Evolutionary conservation across 2,797 vertebrate genomes (phyloP), one percentile per base, ranked within the genome.

Genomic region (Pelodytes ibericus): DNA sequence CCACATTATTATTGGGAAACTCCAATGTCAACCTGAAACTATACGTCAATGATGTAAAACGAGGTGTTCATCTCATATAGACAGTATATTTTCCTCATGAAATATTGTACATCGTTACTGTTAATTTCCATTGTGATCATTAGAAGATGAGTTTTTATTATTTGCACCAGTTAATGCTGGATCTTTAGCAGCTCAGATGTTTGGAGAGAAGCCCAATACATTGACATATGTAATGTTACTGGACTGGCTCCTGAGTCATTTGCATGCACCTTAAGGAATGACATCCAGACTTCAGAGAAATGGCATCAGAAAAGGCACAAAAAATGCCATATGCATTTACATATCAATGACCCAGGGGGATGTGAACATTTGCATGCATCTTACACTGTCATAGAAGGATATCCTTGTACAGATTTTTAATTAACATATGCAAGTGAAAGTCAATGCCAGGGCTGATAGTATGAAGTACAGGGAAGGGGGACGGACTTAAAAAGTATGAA

Each of bases 241-340:
- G 71, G 33, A 41, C 41, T 62, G 71, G 77, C 41, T 56, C 64
- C 60, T 36, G 26, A 61, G 76, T 68, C 53, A 79, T 79, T 79
- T 68, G 77, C 71, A 79, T 79, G 77, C 66, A 79, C 71, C 58
- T 69, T 63, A 71, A 79, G 58, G 64, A 79, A 79, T 36, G 77
- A 79, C 77, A 79, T 79, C 77, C 63, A 79, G 71, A 69, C 77
- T 79, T 79, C 59, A 68, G 77, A 74, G 77, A 69, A 73, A 79
- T 69, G 77, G 70, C 77, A 74, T 61, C 77, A 51, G 51, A 63
- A 74, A 79, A 68, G 63, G 33, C 29, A 56, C 64, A 63, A 69
- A 69, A n/a, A 56, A 64, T 74, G 64, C 71, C 77, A 79, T 79
- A 79, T 79, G 77, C 68, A 79, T 79, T 79, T 79, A 71, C 77